Base-by-base conservation (phyloP, 2,797 vertebrate genomes). In the Lithobates pipiens region DNA sequence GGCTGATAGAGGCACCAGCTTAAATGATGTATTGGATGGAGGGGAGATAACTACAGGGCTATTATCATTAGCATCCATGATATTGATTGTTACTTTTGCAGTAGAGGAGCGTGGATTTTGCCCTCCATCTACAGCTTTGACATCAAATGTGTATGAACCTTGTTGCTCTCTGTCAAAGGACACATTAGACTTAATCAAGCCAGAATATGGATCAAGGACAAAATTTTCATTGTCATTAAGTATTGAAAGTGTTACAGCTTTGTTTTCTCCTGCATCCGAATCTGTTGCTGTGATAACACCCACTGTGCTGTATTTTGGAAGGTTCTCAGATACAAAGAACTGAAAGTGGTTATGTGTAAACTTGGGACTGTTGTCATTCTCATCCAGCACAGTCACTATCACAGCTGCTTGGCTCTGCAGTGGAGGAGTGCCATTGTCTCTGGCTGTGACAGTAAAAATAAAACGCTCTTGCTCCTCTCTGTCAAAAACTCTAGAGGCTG, bases 311-410 rank as follows among this genome's bases (percentile, higher is more conserved):
- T 99, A 98, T 91, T 99, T 99, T 86, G 98, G 98, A 89, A 99
- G 95, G 92, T 99, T 99, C 93, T 99, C 98, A 0, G 98, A 99
- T 89, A 99, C 98, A n/a, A 99, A 99, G 93, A 99, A 99, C 89
- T 99, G 98, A 93, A 99, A 99, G 92, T 99, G 98, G 89, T 99
- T 99, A 89, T 99, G 98, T 81, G 98, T 99, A 91, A 99, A 99
- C 92, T 99, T 99, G 67, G 98, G 98, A 91, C 96, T 99, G 91
- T 99, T 99, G 92, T 99, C 98, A 69, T 99, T 99, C 92, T 99
- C 97, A 0, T 99, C 98, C 92, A 98, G 91, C 50, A 99, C 96
- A 5, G 97, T 99, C 67, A 99, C 98, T 84, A 99, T 99, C 34
- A 99, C 96, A 2, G 98, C 97, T 0, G 98, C 98, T 91, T 99